Percentiles rank a stretch among this genome's conserved stretches.
Evolutionary conservation across 2,113 vertebrate species (phyloP).

Genomic region (Peromyscus leucopus): DNA sequence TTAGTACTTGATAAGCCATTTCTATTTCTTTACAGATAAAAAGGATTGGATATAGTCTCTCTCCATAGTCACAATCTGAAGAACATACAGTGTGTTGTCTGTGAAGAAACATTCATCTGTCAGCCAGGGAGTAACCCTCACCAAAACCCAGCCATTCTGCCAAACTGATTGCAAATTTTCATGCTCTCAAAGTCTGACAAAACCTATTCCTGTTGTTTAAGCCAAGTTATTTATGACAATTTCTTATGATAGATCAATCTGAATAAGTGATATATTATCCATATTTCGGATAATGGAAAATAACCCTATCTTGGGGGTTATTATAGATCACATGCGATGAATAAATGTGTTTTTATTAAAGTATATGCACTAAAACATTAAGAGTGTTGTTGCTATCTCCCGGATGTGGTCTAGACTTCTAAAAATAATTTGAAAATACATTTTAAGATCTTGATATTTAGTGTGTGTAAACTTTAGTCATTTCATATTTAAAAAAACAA

Average conservation of each 20-base stretch:
- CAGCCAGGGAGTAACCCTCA: neutral
- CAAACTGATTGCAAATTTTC: neutral
- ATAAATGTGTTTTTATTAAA: neutral
- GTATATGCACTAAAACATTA: neutral
- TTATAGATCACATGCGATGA: neutral
- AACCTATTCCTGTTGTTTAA: neutral
- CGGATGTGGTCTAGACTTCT: neutral
- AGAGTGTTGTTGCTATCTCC: neutral
- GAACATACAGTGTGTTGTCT: neutral
- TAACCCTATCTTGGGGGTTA: neutral
- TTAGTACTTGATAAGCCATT: too few species aligned
- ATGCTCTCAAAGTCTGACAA: neutral
- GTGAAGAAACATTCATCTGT: neutral
- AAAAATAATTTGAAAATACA: neutral
- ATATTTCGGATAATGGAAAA: neutral
- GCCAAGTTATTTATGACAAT: neutral
- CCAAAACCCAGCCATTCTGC: neutral
- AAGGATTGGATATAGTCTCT: fast-evolving
- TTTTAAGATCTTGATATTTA: neutral
- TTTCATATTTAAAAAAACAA: neutral
- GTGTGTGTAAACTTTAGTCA: neutral
- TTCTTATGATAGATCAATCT: neutral
- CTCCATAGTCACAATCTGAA: neutral
- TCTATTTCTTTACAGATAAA: neutral
- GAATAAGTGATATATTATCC: neutral